These are phyloP conservation scores for Dinoponera quadriceps DNA, from an alignment of 1,140 invertebrate species.

Conservation along the genomic window DNA sequence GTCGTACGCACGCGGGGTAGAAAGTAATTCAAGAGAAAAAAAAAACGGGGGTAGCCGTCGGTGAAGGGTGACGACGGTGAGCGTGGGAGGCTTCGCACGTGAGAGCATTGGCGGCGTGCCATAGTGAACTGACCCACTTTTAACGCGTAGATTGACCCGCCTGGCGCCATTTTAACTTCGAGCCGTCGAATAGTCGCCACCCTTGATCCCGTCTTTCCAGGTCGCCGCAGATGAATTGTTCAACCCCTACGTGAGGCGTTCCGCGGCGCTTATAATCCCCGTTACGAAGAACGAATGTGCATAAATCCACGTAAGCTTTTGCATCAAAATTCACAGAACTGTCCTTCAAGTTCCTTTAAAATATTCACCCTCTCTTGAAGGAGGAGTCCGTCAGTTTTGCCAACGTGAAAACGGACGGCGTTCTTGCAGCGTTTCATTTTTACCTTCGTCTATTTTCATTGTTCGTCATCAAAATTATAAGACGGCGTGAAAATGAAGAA, in stretches of 20 bases:
- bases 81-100: constrained; percentile 73
- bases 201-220: constrained; percentile 49
- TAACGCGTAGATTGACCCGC: constrained; percentile 76
- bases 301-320: no score
- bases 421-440: no score
- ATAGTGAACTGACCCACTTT: constrained; percentile 77
- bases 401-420: no score
- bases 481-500: no score
- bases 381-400: no score
- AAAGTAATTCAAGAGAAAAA: constrained; percentile 24
- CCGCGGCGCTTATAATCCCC: no score
- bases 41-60: constrained; percentile 4
- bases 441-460: no score
- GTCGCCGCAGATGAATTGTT: constrained; percentile 31
- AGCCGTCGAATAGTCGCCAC: constrained; percentile 51
- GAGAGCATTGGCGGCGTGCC: constrained; percentile 79
- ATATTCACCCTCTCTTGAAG: no score
- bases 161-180: constrained; percentile 69
- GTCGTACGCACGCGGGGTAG: background rate
- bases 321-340: no score
- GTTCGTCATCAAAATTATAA: no score
- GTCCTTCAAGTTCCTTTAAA: no score
- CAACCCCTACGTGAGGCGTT: background rate
- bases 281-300: no score
- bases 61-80: constrained; percentile 37